Base-by-base conservation (phyloP, 2,797 vertebrate species). In the Amniataba percoides region DNA sequence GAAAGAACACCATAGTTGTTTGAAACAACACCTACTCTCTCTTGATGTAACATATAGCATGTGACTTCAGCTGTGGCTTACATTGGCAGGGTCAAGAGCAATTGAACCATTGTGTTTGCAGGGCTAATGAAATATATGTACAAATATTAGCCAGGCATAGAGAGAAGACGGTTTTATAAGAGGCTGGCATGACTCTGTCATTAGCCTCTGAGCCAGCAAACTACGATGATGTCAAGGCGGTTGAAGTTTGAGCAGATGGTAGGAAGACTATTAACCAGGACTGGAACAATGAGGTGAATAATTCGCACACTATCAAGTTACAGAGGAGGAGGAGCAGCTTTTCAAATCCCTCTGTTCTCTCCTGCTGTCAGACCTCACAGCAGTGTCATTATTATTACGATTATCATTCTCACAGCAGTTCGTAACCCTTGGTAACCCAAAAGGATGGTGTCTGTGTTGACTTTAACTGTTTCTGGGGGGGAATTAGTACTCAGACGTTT, bases 211-310 rank as follows among this genome's bases (percentile, higher is more conserved):
- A 82, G 79, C 81, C 68, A 69, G 71, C 51, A 77, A 77, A 76
- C 27, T 21, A 45, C 69, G 40, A 61, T 61, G 74, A 85, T 83
- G 83, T 77, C 67, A 72, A 65, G 74, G 43, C 34, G 46, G 78
- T 59, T 77, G 56, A 78, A 83, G 74, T 88, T 78, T 62, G 82
- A 92, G 76, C 91, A 91, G 86, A 88, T 90, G 86, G 85, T 58
- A 21, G 55, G 36, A 83, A 65, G 73, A 80, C 81, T 78, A 82
- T 87, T 80, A 87, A 79, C 67, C 63, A 76, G 51, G 73, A 78
- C 59, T 76, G 83, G 48, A 87, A 91, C 87, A 92, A 87, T 84
- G 81, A 82, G 76, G 78, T 87, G 88, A 89, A 80, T 58, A 63
- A 88, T 79, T 82, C 42, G 66, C 82, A 84, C 79, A 64, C 73